These are phyloP conservation scores for Xiphophorus maculatus DNA, from an alignment of 2,113 vertebrate species.

Conservation along the genomic window DNA sequence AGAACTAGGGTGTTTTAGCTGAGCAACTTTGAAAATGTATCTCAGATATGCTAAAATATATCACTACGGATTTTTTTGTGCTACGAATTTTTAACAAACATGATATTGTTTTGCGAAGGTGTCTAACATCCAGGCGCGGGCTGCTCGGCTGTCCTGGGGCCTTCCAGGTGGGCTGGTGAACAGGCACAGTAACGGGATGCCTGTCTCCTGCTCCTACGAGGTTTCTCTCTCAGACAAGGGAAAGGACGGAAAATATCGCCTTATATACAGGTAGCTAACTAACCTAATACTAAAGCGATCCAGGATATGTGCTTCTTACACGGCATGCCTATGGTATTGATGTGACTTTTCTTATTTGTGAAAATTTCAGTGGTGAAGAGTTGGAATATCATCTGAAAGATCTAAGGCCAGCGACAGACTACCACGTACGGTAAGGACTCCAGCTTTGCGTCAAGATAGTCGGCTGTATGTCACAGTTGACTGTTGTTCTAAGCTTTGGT, in stretches of 20 bases:
- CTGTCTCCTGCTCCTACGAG: constrained; percentile 92
- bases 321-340: neutral
- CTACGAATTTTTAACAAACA: neutral
- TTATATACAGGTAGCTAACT: constrained; percentile 90
- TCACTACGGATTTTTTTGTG: neutral
- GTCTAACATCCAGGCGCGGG: constrained; percentile 90
- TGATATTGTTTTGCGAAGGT: constrained; percentile 69
- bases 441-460: neutral
- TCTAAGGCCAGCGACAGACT: constrained; percentile 94
- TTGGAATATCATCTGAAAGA: constrained; percentile 94
- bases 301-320: neutral
- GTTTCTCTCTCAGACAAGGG: constrained; percentile 96
- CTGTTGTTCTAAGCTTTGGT: neutral
- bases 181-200: constrained; percentile 86
- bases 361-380: constrained; percentile 90
- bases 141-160: constrained; percentile 88
- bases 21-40: too few species aligned
- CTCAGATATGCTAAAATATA: too few species aligned
- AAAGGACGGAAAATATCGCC: constrained; percentile 92
- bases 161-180: constrained; percentile 86
- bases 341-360: constrained; percentile 10
- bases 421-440: constrained; percentile 88
- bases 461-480: neutral
- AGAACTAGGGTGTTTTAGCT: too few species aligned
- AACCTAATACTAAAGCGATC: neutral